These are phyloP conservation scores for Percopsis omiscomaycus DNA, from an alignment of 2,797 vertebrate species.

Conservation along the genomic window DNA sequence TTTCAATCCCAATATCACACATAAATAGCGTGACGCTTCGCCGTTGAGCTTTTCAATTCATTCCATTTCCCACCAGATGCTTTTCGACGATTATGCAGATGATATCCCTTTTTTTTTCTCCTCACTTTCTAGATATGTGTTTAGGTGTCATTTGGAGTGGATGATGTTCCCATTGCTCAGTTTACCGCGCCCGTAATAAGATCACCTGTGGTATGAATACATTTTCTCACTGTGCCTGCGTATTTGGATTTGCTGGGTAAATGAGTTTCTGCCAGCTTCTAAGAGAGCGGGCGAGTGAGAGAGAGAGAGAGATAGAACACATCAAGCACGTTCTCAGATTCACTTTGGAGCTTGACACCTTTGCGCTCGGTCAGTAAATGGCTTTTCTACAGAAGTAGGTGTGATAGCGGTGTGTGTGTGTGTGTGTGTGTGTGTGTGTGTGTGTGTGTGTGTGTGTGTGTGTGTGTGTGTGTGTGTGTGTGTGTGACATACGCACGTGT, in stretches of 20 bases:
- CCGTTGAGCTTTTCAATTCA: slow-evolving; percentile 63
- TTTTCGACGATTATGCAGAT: slow-evolving; percentile 70
- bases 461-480: slow-evolving; percentile 6
- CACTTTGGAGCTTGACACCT: slow-evolving; percentile 78
- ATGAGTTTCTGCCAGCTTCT: slow-evolving; percentile 77
- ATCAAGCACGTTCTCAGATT: slow-evolving; percentile 79
- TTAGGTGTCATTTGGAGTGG: slow-evolving; percentile 67
- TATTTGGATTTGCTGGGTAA: slow-evolving; percentile 81
- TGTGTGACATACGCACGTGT: not conserved
- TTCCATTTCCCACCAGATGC: slow-evolving; percentile 60
- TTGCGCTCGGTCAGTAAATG: slow-evolving; percentile 78
- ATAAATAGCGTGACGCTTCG: slow-evolving; percentile 55
- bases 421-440: slow-evolving; percentile 20
- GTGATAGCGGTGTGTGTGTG: slow-evolving; percentile 52
- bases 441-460: slow-evolving; percentile 23
- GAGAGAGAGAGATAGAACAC: slow-evolving; percentile 64
- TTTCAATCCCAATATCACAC: slow-evolving; percentile 52
- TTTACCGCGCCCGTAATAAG: slow-evolving; percentile 75
- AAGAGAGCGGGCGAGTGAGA: slow-evolving; percentile 44
- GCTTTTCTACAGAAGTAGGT: slow-evolving; percentile 74
- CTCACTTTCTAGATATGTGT: slow-evolving; percentile 61
- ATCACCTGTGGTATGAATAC: slow-evolving; percentile 79
- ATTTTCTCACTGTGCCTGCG: slow-evolving; percentile 71
- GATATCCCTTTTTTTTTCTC: slow-evolving; percentile 63
- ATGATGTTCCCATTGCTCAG: slow-evolving; percentile 75